phyloP scores from a whole-genome alignment of 1,140 invertebrate genomes.

The Ectropis grisescens region DNA sequence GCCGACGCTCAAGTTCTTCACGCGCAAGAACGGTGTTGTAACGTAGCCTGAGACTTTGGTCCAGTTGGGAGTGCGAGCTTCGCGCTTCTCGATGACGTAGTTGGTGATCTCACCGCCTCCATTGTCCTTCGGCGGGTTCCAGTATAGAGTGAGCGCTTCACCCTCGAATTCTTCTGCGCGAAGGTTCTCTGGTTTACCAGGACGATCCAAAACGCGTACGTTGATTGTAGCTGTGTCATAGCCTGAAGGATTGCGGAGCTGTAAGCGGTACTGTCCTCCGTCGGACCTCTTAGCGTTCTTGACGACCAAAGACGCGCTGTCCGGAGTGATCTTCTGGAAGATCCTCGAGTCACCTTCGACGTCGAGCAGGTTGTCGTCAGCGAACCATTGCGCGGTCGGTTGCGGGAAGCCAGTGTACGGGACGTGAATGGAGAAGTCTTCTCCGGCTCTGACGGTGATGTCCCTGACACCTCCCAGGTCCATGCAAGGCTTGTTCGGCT shows the following conservation, averaged over 20 bases:
- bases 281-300: slow-evolving; percentile 93
- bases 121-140: slow-evolving; percentile 96
- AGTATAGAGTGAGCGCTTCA: slow-evolving; percentile 94
- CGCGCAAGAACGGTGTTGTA: slow-evolving; percentile 87
- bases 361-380: slow-evolving; percentile 81
- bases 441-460: slow-evolving; percentile 96
- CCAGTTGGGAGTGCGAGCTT: slow-evolving; percentile 86
- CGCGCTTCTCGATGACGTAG: slow-evolving; percentile 96
- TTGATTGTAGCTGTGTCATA: slow-evolving; percentile 95
- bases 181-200: slow-evolving; percentile 88
- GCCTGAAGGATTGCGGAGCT: slow-evolving; percentile 94
- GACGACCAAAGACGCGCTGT: slow-evolving; percentile 91
- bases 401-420: slow-evolving; percentile 96
- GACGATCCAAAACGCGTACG: slow-evolving; percentile 93
- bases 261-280: slow-evolving; percentile 92
- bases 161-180: slow-evolving; percentile 95
- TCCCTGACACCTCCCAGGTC: slow-evolving; percentile 93
- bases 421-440: slow-evolving; percentile 96
- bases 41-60: slow-evolving; percentile 93
- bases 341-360: slow-evolving; percentile 82
- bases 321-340: slow-evolving; percentile 88
- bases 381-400: slow-evolving; percentile 94
- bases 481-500: slow-evolving; percentile 96
- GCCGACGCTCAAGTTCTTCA: slow-evolving; percentile 92
- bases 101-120: slow-evolving; percentile 96